Conservation (phyloP, 2,797 vertebrate genomes). For the Echeneis naucrates region DNA sequence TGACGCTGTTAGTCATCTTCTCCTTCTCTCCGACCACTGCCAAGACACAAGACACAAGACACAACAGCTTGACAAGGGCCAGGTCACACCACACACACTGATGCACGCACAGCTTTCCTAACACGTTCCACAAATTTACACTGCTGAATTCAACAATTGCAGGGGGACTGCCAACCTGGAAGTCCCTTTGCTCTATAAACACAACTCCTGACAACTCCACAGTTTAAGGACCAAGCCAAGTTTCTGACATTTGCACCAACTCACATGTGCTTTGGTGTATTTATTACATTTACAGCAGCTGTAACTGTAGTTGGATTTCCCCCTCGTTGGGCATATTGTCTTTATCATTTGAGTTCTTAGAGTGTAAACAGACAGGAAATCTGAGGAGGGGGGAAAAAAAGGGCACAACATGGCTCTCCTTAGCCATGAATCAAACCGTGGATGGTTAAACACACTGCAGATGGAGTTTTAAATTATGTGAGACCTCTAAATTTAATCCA, state of each 20-base stretch:
- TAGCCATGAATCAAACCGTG: not conserved
- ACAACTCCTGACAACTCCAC: conserved; percentile 2
- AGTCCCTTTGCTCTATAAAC: conserved; percentile 27
- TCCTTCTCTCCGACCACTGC: conserved; percentile 98
- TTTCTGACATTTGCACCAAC: not conserved
- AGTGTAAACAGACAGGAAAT: not conserved
- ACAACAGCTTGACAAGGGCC: conserved; percentile 63
- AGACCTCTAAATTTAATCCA: not conserved
- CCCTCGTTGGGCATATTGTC: not conserved
- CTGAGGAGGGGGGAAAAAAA: not conserved
- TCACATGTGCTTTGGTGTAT: not conserved
- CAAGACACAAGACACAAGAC: conserved; percentile 68
- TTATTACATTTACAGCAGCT: not conserved
- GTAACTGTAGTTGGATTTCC: not conserved
- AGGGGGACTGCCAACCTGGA: conserved; percentile 37
- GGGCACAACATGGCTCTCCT: no score
- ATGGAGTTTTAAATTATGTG: not conserved
- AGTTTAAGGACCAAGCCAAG: not conserved
- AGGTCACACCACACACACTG: conserved; percentile 41
- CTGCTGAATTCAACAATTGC: conserved; percentile 37
- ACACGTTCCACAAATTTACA: conserved; percentile 42
- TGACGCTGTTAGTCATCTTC: conserved; percentile 88
- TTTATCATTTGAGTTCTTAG: not conserved
- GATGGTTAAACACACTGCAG: not conserved
- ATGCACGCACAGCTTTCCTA: conserved; percentile 61